Conservation (phyloP, 2,888 invertebrate genomes). For the Noctua fimbriata region DNA sequence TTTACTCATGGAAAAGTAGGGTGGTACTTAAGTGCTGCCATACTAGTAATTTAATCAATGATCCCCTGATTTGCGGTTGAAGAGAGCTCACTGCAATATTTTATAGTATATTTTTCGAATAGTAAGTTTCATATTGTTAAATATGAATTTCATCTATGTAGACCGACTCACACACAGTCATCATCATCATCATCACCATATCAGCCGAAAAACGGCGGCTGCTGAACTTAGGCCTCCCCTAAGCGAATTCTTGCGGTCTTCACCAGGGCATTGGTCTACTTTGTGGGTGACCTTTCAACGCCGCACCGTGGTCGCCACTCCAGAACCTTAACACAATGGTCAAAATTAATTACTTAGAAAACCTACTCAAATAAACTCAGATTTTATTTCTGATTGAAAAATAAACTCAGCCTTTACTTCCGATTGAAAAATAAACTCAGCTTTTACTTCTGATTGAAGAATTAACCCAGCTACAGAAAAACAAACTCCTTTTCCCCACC, state of each 20-base stretch:
- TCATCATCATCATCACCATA: neutral
- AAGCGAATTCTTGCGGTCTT: too few species aligned
- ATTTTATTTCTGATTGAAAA: neutral
- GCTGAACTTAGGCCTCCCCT: neutral
- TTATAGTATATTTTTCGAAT: neutral
- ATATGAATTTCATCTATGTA: too few species aligned
- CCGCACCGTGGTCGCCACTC: too few species aligned
- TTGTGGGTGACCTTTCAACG: too few species aligned
- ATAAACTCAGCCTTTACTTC: neutral
- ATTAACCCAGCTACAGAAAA: constrained; percentile 9
- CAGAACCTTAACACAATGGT: neutral
- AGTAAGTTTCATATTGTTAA: too few species aligned
- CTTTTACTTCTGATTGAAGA: neutral
- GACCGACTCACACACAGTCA: too few species aligned
- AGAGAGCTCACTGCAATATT: neutral
- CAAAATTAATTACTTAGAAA: neutral
- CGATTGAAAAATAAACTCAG: neutral
- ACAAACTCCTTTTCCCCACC: constrained; percentile 30
- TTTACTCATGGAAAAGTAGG: neutral
- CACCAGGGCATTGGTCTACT: too few species aligned
- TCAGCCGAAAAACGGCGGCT: neutral
- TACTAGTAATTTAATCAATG: neutral
- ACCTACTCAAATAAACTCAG: neutral
- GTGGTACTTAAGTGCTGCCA: neutral
- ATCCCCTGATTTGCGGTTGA: neutral